Conservation (phyloP, 2,888 invertebrate species). For the Bruchidius siliquastri region DNA sequence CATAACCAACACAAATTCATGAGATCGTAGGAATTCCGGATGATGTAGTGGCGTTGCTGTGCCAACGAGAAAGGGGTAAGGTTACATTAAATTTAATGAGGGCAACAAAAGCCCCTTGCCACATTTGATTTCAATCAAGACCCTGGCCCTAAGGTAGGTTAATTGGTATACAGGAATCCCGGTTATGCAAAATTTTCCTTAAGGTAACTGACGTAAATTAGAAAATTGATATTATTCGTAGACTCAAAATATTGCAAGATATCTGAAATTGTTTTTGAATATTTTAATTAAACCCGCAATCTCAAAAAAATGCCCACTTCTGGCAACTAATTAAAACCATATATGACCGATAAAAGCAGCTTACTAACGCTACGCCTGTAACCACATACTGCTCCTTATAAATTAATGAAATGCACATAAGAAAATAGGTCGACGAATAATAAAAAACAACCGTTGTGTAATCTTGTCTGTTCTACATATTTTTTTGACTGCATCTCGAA, state of each 20-base stretch:
- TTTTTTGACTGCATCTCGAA: constrained; percentile 22
- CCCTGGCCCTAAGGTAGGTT: background rate
- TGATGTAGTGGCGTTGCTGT: background rate
- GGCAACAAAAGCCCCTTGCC: background rate
- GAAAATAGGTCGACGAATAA: background rate
- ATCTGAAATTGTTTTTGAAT: no score
- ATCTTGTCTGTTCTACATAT: background rate
- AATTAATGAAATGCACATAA: background rate
- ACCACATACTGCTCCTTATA: background rate
- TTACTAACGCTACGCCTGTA: no score
- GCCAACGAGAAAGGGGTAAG: background rate
- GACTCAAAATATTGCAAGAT: no score
- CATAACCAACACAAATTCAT: no score
- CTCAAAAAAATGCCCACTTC: no score
- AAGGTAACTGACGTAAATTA: no score
- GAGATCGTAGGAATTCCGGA: no score
- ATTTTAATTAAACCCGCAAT: no score
- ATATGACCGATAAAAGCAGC: no score
- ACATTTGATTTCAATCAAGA: background rate
- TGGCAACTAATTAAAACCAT: no score
- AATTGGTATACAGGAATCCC: background rate
- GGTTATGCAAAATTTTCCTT: no score
- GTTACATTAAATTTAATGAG: background rate
- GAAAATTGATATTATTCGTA: no score
- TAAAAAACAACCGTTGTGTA: background rate